Conservation (phyloP, 2,797 vertebrate species). For the Balearica regulorum region DNA sequence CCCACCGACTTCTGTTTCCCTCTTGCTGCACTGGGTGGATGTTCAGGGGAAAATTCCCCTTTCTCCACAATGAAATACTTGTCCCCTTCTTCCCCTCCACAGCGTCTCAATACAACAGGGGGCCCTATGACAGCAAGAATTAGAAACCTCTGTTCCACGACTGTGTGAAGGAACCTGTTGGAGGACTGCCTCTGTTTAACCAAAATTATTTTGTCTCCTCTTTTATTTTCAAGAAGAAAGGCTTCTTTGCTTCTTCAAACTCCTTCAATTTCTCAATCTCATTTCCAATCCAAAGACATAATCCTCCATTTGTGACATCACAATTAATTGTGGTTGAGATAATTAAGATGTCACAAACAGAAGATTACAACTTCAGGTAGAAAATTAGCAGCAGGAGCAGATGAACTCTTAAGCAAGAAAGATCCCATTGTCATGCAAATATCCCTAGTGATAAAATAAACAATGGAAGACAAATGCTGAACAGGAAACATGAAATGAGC, state of each 20-base stretch:
- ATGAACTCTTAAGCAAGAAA: conserved; percentile 48
- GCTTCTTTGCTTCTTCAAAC: neutral
- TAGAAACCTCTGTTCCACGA: neutral
- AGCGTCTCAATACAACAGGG: neutral
- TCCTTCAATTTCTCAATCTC: neutral
- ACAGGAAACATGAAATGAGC: conserved; percentile 28
- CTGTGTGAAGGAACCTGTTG: neutral
- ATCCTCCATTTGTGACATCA: conserved; percentile 33
- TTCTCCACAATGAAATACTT: neutral
- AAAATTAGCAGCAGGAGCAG: conserved; percentile 49
- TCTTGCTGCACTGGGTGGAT: neutral
- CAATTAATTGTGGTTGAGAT: conserved; percentile 26
- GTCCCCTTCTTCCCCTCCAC: neutral
- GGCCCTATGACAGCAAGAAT: neutral
- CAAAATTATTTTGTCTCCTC: neutral
- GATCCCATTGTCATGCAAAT: conserved; percentile 66
- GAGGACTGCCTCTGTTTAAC: neutral
- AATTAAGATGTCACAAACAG: conserved; percentile 55
- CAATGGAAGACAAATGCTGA: conserved; percentile 37
- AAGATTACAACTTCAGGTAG: conserved; percentile 58
- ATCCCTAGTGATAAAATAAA: conserved; percentile 15
- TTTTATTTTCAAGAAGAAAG: neutral
- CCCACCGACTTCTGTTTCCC: rapidly evolving
- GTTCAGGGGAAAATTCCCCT: neutral
- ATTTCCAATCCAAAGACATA: conserved; percentile 26